These are phyloP conservation scores for Aphaenogaster rudis DNA, from an alignment of 1,140 invertebrate species.

Conservation along the genomic window DNA sequence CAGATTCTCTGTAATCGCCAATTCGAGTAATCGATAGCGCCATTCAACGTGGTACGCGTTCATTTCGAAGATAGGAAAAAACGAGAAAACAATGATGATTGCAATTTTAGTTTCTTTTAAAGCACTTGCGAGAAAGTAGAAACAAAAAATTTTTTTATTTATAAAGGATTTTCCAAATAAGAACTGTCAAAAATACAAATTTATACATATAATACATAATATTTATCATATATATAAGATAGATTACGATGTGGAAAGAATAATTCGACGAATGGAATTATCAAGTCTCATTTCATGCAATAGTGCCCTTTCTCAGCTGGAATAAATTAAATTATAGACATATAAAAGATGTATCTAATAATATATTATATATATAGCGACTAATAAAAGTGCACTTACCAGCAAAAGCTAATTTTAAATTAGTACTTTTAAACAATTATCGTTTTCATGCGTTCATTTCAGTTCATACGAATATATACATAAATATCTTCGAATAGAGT, in stretches of 20 bases:
- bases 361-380: background rate
- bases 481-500: background rate
- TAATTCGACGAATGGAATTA: slow-evolving; percentile 14
- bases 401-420: background rate
- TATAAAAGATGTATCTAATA: background rate
- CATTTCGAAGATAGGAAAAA: slow-evolving; percentile 24
- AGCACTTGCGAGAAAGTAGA: background rate
- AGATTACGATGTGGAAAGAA: background rate
- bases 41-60: slow-evolving; percentile 20
- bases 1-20: slow-evolving; percentile 32
- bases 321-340: slow-evolving; percentile 7
- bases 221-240: background rate
- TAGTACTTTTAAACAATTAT: background rate
- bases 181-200: background rate
- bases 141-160: background rate
- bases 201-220: too few relatives aligned
- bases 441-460: background rate
- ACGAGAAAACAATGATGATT: background rate
- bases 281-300: background rate
- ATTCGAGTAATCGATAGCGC: slow-evolving; percentile 57
- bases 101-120: background rate
- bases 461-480: background rate
- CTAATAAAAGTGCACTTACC: background rate
- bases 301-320: background rate
- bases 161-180: background rate